Conservation (phyloP, 1,140 invertebrate species). For the Brachionus asplanchnoidis region DNA sequence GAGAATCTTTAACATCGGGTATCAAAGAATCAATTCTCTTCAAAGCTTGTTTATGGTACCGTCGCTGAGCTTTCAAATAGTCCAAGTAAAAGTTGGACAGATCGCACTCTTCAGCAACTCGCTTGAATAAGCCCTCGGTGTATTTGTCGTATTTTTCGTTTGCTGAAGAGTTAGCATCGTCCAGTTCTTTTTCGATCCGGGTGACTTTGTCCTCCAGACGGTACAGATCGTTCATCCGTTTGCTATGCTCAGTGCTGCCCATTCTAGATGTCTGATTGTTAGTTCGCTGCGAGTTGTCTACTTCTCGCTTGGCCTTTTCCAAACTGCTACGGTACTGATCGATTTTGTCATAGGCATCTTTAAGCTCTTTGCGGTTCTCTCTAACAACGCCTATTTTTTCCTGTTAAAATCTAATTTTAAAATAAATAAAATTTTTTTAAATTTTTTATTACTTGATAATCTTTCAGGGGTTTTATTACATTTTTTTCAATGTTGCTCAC, state of each 20-base stretch:
- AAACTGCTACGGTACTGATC: slow-evolving; percentile 16
- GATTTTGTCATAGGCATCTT: slow-evolving; percentile 31
- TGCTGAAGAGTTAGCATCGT: slow-evolving; percentile 3
- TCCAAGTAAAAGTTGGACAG: slow-evolving; percentile 25
- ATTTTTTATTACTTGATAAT: not conserved
- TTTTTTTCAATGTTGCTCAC: not conserved
- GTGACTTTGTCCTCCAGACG: slow-evolving; percentile 33
- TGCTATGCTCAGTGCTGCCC: not conserved
- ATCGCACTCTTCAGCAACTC: slow-evolving; percentile 32
- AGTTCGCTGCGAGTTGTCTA: not conserved
- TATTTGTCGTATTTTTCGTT: slow-evolving; percentile 41
- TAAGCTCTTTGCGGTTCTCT: slow-evolving; percentile 28
- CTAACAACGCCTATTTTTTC: not conserved
- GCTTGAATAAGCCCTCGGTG: slow-evolving; percentile 35
- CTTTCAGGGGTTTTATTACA: slow-evolving; percentile 2
- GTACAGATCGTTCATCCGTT: not conserved
- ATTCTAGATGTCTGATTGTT: not conserved
- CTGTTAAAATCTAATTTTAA: not conserved
- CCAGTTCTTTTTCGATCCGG: not conserved
- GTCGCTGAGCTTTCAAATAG: slow-evolving; percentile 12
- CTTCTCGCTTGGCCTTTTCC: slow-evolving; percentile 30
- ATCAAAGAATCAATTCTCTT: not conserved
- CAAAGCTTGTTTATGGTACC: slow-evolving; percentile 22
- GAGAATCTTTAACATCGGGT: slow-evolving; percentile 32
- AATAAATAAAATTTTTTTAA: too few relatives aligned